Conservation (phyloP, 2,113 vertebrate species). For the Harpagus bidentatus region DNA sequence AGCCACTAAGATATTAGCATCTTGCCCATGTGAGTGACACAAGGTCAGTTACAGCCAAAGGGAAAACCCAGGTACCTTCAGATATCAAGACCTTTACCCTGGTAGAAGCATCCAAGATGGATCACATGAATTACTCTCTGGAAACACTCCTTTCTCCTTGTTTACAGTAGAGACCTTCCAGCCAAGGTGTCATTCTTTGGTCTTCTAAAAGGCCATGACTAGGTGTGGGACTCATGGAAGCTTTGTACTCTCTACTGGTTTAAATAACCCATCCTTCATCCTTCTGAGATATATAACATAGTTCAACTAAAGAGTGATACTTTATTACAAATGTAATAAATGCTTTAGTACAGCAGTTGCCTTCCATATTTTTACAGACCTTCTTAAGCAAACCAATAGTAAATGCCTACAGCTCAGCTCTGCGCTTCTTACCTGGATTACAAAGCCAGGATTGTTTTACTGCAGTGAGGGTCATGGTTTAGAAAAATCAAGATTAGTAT, state of each 20-base stretch:
- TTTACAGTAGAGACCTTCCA: background rate
- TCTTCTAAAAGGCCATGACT: background rate
- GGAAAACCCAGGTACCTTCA: background rate
- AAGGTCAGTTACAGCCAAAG: background rate
- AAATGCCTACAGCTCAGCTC: background rate
- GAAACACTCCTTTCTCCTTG: background rate
- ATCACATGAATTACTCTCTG: background rate
- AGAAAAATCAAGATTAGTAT: background rate
- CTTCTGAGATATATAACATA: background rate
- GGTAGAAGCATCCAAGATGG: background rate
- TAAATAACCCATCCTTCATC: background rate
- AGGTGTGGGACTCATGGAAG: background rate
- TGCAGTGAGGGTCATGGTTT: background rate
- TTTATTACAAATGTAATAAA: background rate
- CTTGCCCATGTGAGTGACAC: background rate
- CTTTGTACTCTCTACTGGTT: background rate
- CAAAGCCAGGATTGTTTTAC: background rate
- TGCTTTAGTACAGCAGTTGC: background rate
- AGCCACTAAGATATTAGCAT: background rate
- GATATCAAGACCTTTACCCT: background rate
- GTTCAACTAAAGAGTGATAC: background rate
- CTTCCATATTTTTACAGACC: background rate
- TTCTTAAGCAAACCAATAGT: background rate
- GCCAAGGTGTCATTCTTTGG: background rate
- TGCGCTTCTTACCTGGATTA: background rate